These are phyloP conservation scores for Procavia capensis DNA, from an alignment of 2,113 vertebrate genomes.

Conservation along the genomic window DNA sequence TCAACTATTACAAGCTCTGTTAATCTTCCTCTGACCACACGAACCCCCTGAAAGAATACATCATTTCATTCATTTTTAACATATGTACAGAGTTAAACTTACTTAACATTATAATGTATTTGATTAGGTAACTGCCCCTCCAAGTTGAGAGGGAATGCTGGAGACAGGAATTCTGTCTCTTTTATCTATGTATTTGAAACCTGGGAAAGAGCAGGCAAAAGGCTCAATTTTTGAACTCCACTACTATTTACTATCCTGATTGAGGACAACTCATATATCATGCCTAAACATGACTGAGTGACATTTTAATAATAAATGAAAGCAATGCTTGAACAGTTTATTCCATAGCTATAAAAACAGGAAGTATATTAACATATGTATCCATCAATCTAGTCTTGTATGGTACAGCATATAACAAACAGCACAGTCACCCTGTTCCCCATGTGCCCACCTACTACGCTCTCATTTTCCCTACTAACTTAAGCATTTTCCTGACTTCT, in stretches of 20 bases:
- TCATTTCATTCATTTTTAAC: conserved; percentile 4
- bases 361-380: not conserved
- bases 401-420: not conserved
- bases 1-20: not conserved
- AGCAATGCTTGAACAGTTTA: not conserved
- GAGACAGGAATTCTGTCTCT: not conserved
- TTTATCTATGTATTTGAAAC: not conserved
- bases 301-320: conserved; percentile 40
- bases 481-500: not conserved
- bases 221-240: not conserved
- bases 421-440: not conserved
- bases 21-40: not conserved
- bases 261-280: not conserved
- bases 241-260: conserved; percentile 49
- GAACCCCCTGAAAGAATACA: not conserved
- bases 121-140: not conserved
- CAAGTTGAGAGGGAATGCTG: not conserved
- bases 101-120: not conserved
- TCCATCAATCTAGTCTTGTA: not conserved
- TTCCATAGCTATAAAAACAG: conserved; percentile 24
- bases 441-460: not conserved
- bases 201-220: not conserved
- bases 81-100: not conserved
- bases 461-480: not conserved
- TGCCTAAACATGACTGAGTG: not conserved